Evolutionary conservation across 2,797 vertebrate species (phyloP).

Genomic region (Lindbergichthys nudifrons): DNA sequence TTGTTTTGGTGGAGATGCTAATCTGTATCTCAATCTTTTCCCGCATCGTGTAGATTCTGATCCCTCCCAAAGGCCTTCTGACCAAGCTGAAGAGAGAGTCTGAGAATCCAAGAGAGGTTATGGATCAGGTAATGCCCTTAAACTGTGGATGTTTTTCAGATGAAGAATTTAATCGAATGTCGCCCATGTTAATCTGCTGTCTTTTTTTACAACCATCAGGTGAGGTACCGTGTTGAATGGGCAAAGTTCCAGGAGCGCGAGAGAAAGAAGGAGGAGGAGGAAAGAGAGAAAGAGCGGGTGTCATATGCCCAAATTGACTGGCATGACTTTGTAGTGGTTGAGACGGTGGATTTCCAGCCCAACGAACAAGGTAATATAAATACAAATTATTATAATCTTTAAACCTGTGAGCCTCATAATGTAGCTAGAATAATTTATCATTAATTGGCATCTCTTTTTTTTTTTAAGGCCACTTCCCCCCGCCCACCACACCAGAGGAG

Average conservation of each 20-base stretch:
- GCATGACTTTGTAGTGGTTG: constrained; percentile 99
- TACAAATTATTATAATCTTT: not conserved
- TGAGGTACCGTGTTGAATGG: constrained; percentile 98
- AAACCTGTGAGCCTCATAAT: not conserved
- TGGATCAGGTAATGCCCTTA: constrained; percentile 92
- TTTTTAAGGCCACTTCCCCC: constrained; percentile 95
- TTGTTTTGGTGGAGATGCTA: not conserved
- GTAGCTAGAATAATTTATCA: not conserved
- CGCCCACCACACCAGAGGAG: constrained; percentile 97
- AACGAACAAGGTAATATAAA: constrained; percentile 91
- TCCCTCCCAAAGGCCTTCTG: constrained; percentile 96
- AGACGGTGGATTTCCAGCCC: constrained; percentile 98
- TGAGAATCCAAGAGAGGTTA: constrained; percentile 94
- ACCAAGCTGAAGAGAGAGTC: constrained; percentile 95
- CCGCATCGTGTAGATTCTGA: constrained; percentile 89
- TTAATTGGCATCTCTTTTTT: constrained; percentile 11
- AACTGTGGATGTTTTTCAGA: not conserved
- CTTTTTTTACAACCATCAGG: constrained; percentile 77
- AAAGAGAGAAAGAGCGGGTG: constrained; percentile 96
- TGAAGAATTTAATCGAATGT: not conserved
- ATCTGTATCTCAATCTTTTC: constrained; percentile 16
- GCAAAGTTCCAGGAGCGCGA: constrained; percentile 98
- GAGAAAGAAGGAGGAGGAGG: constrained; percentile 98
- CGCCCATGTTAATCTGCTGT: constrained; percentile 32
- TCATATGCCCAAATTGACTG: constrained; percentile 99